A percentile compares a stretch with the other conserved stretches of the same genome.
Conservation (phyloP, 2,113 vertebrate genomes). For the Mus pahari region DNA sequence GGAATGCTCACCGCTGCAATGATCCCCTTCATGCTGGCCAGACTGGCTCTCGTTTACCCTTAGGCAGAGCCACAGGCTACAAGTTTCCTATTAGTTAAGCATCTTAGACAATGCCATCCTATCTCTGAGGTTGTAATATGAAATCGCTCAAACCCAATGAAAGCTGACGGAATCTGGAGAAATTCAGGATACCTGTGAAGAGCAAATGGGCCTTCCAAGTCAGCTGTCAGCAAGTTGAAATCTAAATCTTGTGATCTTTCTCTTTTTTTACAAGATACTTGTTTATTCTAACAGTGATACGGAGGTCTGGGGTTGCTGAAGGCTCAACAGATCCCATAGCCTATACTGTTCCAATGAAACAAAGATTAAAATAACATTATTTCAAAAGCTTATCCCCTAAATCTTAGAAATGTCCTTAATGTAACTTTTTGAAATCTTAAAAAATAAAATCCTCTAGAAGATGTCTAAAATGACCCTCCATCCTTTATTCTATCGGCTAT, state of each 20-base stretch:
- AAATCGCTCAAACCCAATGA: slow-evolving; percentile 44
- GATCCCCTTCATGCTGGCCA: slow-evolving; percentile 56
- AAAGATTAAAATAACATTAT: background rate
- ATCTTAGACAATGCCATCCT: slow-evolving; percentile 62
- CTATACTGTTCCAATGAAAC: background rate
- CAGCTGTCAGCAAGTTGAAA: slow-evolving; percentile 70
- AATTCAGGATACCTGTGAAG: background rate
- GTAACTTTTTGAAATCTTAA: background rate
- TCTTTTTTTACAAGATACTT: slow-evolving; percentile 25
- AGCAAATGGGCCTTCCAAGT: slow-evolving; percentile 54
- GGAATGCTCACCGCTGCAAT: slow-evolving; percentile 57
- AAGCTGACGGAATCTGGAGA: slow-evolving; percentile 55
- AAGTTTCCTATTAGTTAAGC: slow-evolving; percentile 77
- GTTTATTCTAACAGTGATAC: slow-evolving; percentile 57
- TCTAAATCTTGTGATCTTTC: slow-evolving; percentile 59
- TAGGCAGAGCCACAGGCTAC: slow-evolving; percentile 80
- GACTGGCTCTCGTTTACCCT: slow-evolving; percentile 64
- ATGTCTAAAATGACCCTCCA: background rate
- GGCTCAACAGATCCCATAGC: background rate
- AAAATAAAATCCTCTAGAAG: background rate
- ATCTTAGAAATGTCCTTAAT: background rate
- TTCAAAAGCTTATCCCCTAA: background rate
- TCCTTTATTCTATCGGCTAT: background rate
- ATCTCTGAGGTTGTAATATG: slow-evolving; percentile 73
- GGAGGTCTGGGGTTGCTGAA: slow-evolving; percentile 34